Conservation (phyloP, 2,888 invertebrate species). For the Flexamia atlantica region DNA sequence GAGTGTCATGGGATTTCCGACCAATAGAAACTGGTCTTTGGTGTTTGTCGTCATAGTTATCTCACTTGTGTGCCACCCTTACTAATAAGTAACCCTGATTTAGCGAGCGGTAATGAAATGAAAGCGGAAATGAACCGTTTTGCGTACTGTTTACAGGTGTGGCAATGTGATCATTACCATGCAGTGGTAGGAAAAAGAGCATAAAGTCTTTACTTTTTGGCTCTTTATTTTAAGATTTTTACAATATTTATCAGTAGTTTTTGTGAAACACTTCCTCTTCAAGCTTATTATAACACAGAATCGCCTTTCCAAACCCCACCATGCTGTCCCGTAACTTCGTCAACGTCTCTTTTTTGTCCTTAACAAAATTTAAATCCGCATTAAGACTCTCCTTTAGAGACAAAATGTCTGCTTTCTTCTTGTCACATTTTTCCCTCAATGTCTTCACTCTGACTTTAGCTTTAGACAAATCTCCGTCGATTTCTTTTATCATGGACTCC, state of each 20-base stretch:
- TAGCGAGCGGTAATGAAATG: too few relatives aligned
- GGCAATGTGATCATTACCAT: too few relatives aligned
- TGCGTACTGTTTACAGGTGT: too few relatives aligned
- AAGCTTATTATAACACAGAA: neutral
- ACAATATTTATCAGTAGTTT: neutral
- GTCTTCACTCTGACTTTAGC: neutral
- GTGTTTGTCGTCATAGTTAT: too few relatives aligned
- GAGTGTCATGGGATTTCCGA: too few relatives aligned
- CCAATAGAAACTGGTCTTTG: too few relatives aligned
- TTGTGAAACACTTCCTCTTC: slow-evolving; percentile 5
- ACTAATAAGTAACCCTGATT: too few relatives aligned
- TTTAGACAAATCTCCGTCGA: neutral
- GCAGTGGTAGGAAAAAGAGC: too few relatives aligned
- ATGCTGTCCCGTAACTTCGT: neutral
- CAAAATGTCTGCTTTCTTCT: neutral
- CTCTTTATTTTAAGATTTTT: too few relatives aligned
- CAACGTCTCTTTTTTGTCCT: neutral
- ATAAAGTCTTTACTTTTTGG: too few relatives aligned
- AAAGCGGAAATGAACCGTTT: too few relatives aligned
- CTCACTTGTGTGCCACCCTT: too few relatives aligned
- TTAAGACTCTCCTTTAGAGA: neutral
- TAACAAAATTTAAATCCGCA: neutral
- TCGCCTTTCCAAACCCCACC: neutral
- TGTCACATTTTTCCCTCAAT: slow-evolving; percentile 7
- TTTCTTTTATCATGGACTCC: neutral